Conservation (phyloP, 2,113 vertebrate genomes). For the Amphiprion ocellaris region DNA sequence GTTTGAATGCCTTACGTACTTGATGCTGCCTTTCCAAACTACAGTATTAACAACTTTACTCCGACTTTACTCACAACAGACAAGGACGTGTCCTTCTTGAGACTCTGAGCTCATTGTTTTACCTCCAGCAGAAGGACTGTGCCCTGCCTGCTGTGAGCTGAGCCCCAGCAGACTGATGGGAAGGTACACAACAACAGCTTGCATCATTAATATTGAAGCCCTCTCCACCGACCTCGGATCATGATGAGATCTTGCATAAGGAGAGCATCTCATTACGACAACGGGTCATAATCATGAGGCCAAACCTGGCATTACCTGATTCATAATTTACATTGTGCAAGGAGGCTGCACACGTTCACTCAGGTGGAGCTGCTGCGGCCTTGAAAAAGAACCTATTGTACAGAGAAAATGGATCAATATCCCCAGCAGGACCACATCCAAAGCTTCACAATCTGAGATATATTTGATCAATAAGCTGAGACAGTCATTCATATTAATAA, state of each 20-base stretch:
- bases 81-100: slow-evolving; percentile 5
- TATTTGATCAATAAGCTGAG: background rate
- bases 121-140: slow-evolving; percentile 1
- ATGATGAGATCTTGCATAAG: slow-evolving; percentile 22
- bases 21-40: background rate
- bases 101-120: background rate
- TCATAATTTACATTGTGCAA: slow-evolving; percentile 39
- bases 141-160: slow-evolving; percentile 2
- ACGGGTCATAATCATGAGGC: slow-evolving; percentile 36
- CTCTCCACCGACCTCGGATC: slow-evolving; percentile 15
- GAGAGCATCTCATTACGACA: slow-evolving; percentile 43
- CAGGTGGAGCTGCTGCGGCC: slow-evolving; percentile 3
- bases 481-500: background rate
- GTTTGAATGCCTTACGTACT: too few relatives aligned
- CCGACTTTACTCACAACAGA: background rate
- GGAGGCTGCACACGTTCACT: slow-evolving; percentile 6
- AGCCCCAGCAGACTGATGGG: slow-evolving; percentile 6
- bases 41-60: background rate
- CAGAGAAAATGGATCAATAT: slow-evolving; percentile 35
- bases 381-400: slow-evolving; percentile 24
- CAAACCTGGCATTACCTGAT: slow-evolving; percentile 28
- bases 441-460: slow-evolving; percentile 4
- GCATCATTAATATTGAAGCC: slow-evolving; percentile 57
- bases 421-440: background rate
- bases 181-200: slow-evolving; percentile 34